Conservation (phyloP, 2,888 invertebrate genomes). For the Parnassius glacialis region DNA sequence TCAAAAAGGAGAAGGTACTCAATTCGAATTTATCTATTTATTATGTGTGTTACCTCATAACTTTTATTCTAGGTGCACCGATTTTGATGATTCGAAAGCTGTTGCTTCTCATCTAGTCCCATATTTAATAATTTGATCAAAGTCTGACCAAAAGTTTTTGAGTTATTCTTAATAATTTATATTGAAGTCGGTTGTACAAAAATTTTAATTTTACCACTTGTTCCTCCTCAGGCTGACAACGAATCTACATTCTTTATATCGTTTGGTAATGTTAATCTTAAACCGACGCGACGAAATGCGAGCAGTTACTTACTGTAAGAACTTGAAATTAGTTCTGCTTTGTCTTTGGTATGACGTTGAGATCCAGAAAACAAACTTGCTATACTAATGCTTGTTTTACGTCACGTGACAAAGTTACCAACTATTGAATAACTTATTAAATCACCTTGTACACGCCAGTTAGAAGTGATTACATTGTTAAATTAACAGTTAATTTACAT, state of each 20-base stretch:
- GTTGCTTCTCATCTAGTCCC: too few species aligned
- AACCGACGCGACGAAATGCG: not conserved
- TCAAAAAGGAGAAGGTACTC: too few species aligned
- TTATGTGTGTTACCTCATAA: too few species aligned
- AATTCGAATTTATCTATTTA: too few species aligned
- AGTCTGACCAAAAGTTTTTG: too few species aligned
- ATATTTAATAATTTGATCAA: too few species aligned
- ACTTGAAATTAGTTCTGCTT: constrained; percentile 4
- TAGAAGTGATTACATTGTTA: not conserved
- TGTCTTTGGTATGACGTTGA: constrained; percentile 2
- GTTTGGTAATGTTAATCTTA: not conserved
- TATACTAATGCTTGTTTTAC: not conserved
- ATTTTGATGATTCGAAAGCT: too few species aligned
- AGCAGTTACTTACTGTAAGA: not conserved
- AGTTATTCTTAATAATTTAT: too few species aligned
- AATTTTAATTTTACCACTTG: too few species aligned
- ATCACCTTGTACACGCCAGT: not conserved
- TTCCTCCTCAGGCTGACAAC: too few species aligned
- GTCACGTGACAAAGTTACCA: not conserved
- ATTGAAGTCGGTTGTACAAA: too few species aligned
- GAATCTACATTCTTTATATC: not conserved
- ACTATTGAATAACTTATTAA: not conserved
- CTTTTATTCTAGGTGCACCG: too few species aligned
- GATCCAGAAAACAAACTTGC: constrained; percentile 5
- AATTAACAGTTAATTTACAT: constrained; percentile 5